A percentile compares a stretch with the other conserved stretches of the same genome.
These are phyloP conservation scores for Harpalus rubripes DNA, from an alignment of 2,888 invertebrate genomes.

Conservation along the genomic window DNA sequence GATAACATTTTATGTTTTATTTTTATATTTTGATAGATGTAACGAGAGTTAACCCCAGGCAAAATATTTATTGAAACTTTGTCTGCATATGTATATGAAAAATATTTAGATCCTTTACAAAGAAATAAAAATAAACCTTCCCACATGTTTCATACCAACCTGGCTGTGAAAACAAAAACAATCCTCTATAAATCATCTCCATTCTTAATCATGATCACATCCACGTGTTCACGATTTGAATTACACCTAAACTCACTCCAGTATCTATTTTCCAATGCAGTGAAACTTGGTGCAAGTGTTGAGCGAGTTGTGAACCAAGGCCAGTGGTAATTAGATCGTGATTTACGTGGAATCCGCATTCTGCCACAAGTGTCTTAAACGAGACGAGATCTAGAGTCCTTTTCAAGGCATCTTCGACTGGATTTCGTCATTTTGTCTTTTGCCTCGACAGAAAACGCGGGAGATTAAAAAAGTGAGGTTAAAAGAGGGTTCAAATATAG, in stretches of 20 bases:
- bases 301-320: slow-evolving; percentile 8
- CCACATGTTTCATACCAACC: neutral
- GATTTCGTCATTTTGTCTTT: slow-evolving; percentile 10
- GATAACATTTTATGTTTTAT: no score
- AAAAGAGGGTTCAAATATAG: neutral
- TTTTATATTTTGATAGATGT: no score
- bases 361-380: slow-evolving; percentile 25
- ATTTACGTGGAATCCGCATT: slow-evolving; percentile 32
- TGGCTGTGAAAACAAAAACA: neutral
- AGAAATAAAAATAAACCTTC: slow-evolving; percentile 4
- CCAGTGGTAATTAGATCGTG: slow-evolving; percentile 29
- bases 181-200: slow-evolving; percentile 10
- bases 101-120: neutral
- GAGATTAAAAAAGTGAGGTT: neutral
- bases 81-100: neutral
- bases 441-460: neutral
- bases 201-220: slow-evolving; percentile 28
- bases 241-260: neutral
- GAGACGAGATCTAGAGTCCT: slow-evolving; percentile 3
- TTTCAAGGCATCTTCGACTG: neutral
- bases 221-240: slow-evolving; percentile 31
- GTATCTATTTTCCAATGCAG: slow-evolving; percentile 35
- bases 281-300: neutral
- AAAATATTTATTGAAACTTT: no score
- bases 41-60: no score